These are phyloP conservation scores for Myotis brandtii DNA, from an alignment of 2,113 vertebrate species.

Conservation along the genomic window DNA sequence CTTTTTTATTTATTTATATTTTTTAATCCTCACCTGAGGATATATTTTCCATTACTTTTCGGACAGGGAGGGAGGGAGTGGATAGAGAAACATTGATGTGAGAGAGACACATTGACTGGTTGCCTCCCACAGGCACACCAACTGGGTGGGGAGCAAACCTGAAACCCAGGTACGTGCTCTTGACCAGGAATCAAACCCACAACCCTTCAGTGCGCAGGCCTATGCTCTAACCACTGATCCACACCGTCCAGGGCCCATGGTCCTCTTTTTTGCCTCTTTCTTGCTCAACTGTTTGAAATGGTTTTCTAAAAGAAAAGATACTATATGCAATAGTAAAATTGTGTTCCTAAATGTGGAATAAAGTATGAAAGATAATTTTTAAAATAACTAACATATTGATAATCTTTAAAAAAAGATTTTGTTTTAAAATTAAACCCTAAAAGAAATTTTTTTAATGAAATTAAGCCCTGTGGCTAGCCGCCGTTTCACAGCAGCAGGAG, in stretches of 20 bases:
- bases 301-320: neutral
- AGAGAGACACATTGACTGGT: too few species aligned
- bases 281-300: neutral
- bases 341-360: neutral
- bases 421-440: neutral
- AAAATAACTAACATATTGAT: neutral
- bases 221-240: too few species aligned
- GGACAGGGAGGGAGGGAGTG: too few species aligned
- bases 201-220: too few species aligned
- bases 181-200: too few species aligned
- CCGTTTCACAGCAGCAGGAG: neutral
- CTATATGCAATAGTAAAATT: neutral
- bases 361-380: neutral
- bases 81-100: too few species aligned
- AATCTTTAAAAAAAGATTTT: neutral
- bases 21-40: too few species aligned
- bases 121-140: too few species aligned
- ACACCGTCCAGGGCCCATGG: neutral
- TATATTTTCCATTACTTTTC: too few species aligned
- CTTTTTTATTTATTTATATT: neutral
- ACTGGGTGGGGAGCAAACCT: too few species aligned
- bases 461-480: neutral
- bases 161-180: too few species aligned
- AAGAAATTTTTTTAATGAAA: neutral
- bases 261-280: neutral